Base-by-base conservation (phyloP, 2,113 vertebrate species). In the Mus spicilegus region DNA sequence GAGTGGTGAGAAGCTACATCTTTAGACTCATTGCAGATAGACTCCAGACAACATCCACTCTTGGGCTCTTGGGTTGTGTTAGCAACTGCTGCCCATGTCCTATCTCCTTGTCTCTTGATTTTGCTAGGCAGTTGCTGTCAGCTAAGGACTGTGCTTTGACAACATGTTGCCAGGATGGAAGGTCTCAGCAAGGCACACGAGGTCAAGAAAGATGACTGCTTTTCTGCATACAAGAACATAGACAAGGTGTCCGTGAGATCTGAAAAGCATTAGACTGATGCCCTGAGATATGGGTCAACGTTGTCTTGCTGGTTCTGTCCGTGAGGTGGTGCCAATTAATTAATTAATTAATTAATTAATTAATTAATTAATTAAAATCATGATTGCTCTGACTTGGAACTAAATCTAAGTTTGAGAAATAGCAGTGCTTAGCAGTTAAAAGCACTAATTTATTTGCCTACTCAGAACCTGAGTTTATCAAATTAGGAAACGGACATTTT, bases 1-100 rank as follows among this genome's bases (percentile, higher is more conserved):
- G 85, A 42, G 17, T 7, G 16, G 2, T 0, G 1, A 92, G 88
- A 70, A n/a, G 5, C 81, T 16, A 5, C 1, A 11, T 42, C 63
- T 81, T 78, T 49, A 56, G 39, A 61, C 30, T 20, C 42, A 65
- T 36, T 5, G 39, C 30, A n/a, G 19, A 91, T 12, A 58, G 39
- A 19, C 24, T 9, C 5, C 36, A 13, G 36, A 46, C 0, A 19
- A 54, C 0, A 0, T n/a, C 28, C 17, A 7, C 9, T 49, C 17
- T 22, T 28, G 30, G 88, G 73, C 33, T 6, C 2, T n/a, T 33
- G 36, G 77, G 63, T 54, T 0, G 1, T 88, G 51, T 81, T 58
- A 58, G 51, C 51, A 84, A n/a, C 22, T 5, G 58, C 30, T 82
- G 51, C 33, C 42, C 13, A 28, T 12, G 61, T 56, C 14, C 5